Conservation (phyloP, 2,113 vertebrate genomes). For the Aegithalos caudatus region DNA sequence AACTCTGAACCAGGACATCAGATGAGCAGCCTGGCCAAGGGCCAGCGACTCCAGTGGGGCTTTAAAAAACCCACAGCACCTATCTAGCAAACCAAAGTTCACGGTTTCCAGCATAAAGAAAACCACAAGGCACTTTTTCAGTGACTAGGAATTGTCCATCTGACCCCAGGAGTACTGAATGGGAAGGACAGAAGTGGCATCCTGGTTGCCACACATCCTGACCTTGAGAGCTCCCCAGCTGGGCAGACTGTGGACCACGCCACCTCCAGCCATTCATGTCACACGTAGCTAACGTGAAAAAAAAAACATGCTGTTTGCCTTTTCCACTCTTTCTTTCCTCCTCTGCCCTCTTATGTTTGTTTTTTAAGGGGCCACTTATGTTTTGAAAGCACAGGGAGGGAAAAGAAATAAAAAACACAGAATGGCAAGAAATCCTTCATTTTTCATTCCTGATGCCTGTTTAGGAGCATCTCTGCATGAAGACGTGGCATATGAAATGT, state of each 20-base stretch:
- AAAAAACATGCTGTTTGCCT: background rate
- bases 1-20: background rate
- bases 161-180: background rate
- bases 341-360: constrained; percentile 30
- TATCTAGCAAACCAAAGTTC: background rate
- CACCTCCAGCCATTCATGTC: background rate
- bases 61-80: background rate
- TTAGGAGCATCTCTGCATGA: background rate
- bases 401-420: background rate
- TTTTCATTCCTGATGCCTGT: background rate
- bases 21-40: background rate
- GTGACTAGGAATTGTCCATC: background rate
- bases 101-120: background rate
- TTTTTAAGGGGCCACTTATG: background rate
- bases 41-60: background rate
- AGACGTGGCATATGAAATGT: background rate
- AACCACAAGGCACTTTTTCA: background rate
- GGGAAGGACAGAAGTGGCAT: background rate
- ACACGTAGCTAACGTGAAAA: accelerated
- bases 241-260: background rate
- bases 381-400: background rate
- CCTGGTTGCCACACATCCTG: accelerated
- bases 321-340: background rate
- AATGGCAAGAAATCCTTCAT: background rate
- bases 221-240: background rate